A percentile compares a stretch with the other conserved stretches of the same genome.
Conservation (phyloP, 2,888 invertebrate genomes). For the Hydriomena furcata region DNA sequence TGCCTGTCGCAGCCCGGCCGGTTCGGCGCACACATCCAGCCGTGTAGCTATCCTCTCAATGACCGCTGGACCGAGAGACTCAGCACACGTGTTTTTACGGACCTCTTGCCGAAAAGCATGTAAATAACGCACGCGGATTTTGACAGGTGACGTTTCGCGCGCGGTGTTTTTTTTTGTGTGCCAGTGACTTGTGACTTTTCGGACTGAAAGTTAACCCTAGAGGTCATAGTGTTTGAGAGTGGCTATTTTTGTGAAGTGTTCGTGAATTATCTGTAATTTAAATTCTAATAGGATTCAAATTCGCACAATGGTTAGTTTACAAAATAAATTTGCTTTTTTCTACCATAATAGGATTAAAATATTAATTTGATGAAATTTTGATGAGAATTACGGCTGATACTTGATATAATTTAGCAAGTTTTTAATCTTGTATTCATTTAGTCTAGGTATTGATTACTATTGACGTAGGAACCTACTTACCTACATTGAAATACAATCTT, state of each 20-base stretch:
- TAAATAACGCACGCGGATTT: slow-evolving; percentile 53
- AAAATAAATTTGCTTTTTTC: neutral
- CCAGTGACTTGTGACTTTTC: slow-evolving; percentile 26
- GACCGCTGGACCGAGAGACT: slow-evolving; percentile 86
- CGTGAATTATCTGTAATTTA: neutral
- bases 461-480: too few relatives aligned
- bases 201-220: slow-evolving; percentile 28
- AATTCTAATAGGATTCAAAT: neutral
- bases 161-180: slow-evolving; percentile 44
- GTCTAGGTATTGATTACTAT: too few relatives aligned
- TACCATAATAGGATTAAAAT: too few relatives aligned
- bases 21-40: slow-evolving; percentile 75
- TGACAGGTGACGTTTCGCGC: slow-evolving; percentile 39
- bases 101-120: slow-evolving; percentile 66
- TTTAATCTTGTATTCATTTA: neutral
- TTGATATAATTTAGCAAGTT: neutral
- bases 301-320: slow-evolving; percentile 1
- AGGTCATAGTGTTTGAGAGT: slow-evolving; percentile 24
- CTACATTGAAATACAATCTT: neutral
- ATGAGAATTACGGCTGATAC: too few relatives aligned
- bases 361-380: too few relatives aligned
- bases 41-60: slow-evolving; percentile 83
- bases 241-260: slow-evolving; percentile 25
- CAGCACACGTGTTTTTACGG: slow-evolving; percentile 81
- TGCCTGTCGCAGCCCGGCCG: slow-evolving; percentile 73